Conservation (phyloP, 2,113 vertebrate genomes). For the Bufo bufo region DNA sequence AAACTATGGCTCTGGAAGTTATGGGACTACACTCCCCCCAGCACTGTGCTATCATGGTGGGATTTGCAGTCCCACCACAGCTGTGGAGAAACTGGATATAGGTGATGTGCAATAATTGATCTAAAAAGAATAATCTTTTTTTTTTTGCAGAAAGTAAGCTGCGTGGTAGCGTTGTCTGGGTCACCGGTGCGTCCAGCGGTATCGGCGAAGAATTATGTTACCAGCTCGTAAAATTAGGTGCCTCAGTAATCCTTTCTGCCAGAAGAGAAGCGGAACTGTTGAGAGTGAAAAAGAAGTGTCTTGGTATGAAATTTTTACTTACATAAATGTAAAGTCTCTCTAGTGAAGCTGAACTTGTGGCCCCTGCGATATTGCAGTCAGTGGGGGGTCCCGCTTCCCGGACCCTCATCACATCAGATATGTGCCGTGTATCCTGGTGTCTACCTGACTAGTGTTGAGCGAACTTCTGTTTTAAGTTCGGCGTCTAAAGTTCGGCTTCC, state of each 20-base stretch:
- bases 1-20: not conserved
- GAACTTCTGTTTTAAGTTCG: too few relatives aligned
- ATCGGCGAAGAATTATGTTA: slow-evolving; percentile 91
- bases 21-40: not conserved
- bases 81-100: too few relatives aligned
- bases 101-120: too few relatives aligned
- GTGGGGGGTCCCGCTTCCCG: too few relatives aligned
- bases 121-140: not conserved
- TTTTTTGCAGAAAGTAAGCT: slow-evolving; percentile 77
- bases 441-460: too few relatives aligned
- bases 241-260: slow-evolving; percentile 85
- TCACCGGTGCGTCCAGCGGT: slow-evolving; percentile 94
- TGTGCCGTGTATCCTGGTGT: too few relatives aligned
- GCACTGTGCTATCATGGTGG: not conserved
- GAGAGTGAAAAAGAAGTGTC: slow-evolving; percentile 83
- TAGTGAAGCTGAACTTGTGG: not conserved
- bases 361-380: too few relatives aligned
- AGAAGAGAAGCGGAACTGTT: slow-evolving; percentile 83
- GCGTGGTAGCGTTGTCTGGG: slow-evolving; percentile 87
- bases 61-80: not conserved
- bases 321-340: not conserved
- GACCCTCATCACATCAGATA: too few relatives aligned
- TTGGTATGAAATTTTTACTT: slow-evolving; percentile 74
- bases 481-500: too few relatives aligned
- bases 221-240: slow-evolving; percentile 84